Evolutionary conservation across 2,113 vertebrate species (phyloP).

Genomic region (Passer domesticus): DNA sequence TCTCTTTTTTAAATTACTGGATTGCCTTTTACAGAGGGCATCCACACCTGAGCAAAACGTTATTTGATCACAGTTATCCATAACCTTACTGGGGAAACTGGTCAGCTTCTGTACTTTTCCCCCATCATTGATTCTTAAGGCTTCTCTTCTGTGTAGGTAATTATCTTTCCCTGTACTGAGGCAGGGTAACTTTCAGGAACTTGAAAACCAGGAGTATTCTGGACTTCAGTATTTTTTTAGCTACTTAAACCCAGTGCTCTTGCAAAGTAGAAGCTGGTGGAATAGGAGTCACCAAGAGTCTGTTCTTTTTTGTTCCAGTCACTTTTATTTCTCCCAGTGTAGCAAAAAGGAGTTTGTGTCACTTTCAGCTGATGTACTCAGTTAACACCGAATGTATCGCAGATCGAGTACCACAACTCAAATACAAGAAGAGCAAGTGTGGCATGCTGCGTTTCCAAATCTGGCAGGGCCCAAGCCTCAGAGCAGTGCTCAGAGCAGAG

Average conservation of each 20-base stretch:
- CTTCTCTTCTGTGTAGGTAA: not conserved
- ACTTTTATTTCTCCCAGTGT: not conserved
- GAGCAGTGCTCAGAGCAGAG: rapidly evolving
- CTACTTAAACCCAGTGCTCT: not conserved
- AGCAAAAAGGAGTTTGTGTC: not conserved
- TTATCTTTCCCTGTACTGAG: not conserved
- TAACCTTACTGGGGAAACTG: not conserved
- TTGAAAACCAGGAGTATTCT: not conserved
- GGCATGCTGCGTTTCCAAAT: rapidly evolving
- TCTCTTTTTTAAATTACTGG: not conserved
- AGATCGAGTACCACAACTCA: rapidly evolving
- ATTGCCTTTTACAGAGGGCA: not conserved
- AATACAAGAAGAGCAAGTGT: too few species aligned
- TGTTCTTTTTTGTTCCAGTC: not conserved
- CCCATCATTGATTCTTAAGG: not conserved
- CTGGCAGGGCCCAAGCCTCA: not conserved
- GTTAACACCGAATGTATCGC: rapidly evolving
- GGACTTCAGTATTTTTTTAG: not conserved
- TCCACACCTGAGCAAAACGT: not conserved
- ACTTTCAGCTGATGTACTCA: not conserved
- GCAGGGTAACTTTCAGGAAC: not conserved
- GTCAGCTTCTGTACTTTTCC: not conserved
- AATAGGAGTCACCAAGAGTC: not conserved
- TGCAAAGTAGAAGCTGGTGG: not conserved
- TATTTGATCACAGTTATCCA: not conserved